Conservation (phyloP, 1,140 invertebrate species). For the Anoplophora glabripennis region DNA sequence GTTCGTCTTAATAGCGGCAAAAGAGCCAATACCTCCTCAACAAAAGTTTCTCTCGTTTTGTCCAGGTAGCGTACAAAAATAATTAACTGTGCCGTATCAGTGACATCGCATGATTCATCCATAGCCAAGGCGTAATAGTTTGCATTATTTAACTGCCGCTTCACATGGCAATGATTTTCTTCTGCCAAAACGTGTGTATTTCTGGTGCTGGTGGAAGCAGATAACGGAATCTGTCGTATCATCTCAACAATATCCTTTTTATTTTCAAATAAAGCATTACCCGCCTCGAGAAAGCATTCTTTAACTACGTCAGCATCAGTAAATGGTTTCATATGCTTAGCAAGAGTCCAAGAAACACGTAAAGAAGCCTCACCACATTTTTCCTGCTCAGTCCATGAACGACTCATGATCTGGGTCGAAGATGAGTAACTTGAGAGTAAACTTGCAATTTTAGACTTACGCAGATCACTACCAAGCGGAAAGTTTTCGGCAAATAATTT, state of each 20-base stretch:
- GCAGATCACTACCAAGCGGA: no score
- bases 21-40: neutral
- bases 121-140: neutral
- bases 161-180: neutral
- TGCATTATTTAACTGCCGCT: neutral
- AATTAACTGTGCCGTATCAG: neutral
- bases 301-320: conserved; percentile 2
- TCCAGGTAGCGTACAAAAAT: conserved; percentile 3
- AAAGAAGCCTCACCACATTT: neutral
- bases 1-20: neutral
- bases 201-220: neutral
- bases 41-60: conserved; percentile 1
- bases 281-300: no score
- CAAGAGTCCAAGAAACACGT: conserved; percentile 1
- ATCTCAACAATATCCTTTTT: no score
- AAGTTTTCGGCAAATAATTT: no score
- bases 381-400: neutral
- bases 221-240: no score
- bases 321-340: conserved; percentile 3
- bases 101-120: neutral
- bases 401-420: neutral
- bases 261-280: no score
- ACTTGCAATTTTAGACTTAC: no score
- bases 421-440: no score
- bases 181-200: neutral